A percentile compares a stretch with the other conserved stretches of the same genome.
Evolutionary conservation across 2,888 invertebrate genomes (phyloP).

Genomic region (Clistopyga incitator): DNA sequence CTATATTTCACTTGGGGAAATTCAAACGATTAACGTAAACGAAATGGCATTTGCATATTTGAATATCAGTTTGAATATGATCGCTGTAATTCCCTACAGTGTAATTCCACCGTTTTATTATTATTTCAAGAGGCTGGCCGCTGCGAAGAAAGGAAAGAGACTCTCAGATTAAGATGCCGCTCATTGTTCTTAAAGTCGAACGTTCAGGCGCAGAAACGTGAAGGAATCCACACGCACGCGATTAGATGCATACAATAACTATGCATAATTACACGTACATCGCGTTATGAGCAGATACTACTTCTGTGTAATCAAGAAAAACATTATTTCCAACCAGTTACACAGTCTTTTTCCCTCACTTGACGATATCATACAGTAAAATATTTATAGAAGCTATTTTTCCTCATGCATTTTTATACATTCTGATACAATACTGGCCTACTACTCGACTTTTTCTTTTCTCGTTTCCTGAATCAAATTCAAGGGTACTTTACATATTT

Average conservation of each 20-base stretch:
- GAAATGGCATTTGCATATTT: background rate
- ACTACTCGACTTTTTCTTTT: background rate
- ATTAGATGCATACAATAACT: constrained; percentile 3
- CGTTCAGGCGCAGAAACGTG: constrained; percentile 24
- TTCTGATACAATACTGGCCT: background rate
- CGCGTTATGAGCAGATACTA: background rate
- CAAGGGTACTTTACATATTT: background rate
- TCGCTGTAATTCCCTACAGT: background rate
- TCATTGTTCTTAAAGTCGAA: constrained; percentile 16
- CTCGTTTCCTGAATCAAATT: background rate
- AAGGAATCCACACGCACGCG: background rate
- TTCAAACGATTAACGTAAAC: background rate
- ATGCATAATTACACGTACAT: background rate
- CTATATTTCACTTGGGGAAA: background rate
- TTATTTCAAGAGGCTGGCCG: background rate
- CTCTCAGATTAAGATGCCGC: constrained; percentile 5
- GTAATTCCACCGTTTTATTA: background rate
- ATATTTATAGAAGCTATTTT: background rate
- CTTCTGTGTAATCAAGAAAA: constrained; percentile 3
- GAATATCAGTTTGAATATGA: background rate
- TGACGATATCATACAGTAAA: background rate
- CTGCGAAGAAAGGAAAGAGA: background rate
- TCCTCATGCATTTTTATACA: no score
- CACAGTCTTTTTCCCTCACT: background rate
- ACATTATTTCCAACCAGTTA: background rate